Percentiles rank a stretch among this genome's conserved stretches.
These are phyloP conservation scores for Tipula helvola DNA, from an alignment of 2,888 invertebrate genomes.

Conservation along the genomic window DNA sequence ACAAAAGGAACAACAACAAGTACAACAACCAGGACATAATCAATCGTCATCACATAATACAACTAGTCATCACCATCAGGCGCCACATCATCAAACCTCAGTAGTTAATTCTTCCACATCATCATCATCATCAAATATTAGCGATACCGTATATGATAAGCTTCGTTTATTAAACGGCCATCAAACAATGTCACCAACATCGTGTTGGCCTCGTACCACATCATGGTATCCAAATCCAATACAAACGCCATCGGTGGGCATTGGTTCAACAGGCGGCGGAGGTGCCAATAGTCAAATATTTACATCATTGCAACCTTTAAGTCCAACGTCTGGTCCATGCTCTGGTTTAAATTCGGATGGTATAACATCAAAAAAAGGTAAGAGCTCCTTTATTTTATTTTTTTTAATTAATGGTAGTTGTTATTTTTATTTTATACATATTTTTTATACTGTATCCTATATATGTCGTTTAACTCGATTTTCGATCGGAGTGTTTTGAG, in stretches of 20 bases:
- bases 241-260: background rate
- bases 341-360: constrained; percentile 16
- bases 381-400: background rate
- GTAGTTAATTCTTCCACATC: constrained; percentile 7
- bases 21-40: constrained; percentile 47
- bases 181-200: constrained; percentile 18
- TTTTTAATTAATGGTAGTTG: background rate
- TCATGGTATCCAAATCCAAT: constrained; percentile 31
- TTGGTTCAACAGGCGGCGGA: background rate
- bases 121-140: constrained; percentile 7
- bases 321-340: constrained; percentile 17
- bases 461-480: background rate
- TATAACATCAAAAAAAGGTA: constrained; percentile 18
- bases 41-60: constrained; percentile 38
- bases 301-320: constrained; percentile 21
- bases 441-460: background rate
- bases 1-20: constrained; percentile 76
- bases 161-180: constrained; percentile 27
- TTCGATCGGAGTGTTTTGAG: background rate
- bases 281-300: constrained; percentile 20
- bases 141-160: constrained; percentile 28
- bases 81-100: constrained; percentile 22
- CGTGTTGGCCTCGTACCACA: constrained; percentile 27
- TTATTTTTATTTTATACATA: background rate
- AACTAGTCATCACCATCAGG: constrained; percentile 28